A percentile compares a stretch with the other conserved stretches of the same genome.
Conservation (phyloP, 2,797 vertebrate species). For the Hirundo rustica region DNA sequence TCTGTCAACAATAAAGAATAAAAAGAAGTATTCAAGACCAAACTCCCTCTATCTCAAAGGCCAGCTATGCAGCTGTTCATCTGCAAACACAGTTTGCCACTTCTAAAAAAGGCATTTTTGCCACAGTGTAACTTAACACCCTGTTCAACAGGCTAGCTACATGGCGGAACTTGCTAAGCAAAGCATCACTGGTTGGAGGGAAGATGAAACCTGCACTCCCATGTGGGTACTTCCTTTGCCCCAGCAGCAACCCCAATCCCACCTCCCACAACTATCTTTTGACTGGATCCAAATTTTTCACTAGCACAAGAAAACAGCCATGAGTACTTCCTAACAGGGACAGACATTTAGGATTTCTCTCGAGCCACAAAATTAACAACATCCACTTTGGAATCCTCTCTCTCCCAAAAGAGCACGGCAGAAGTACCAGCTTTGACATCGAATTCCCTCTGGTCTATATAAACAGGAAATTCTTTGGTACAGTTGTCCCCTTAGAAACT, state of each 20-base stretch:
- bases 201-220: background rate
- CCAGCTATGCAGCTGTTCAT: background rate
- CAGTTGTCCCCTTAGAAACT: background rate
- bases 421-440: background rate
- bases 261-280: background rate
- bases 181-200: background rate
- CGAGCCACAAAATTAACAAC: background rate
- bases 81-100: background rate
- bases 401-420: background rate
- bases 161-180: background rate
- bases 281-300: background rate
- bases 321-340: background rate
- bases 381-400: background rate
- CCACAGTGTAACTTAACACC: slow-evolving; percentile 9
- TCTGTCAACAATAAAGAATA: background rate
- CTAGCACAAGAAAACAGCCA: background rate
- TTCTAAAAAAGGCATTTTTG: slow-evolving; percentile 57
- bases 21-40: background rate
- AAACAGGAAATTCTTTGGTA: slow-evolving; percentile 16
- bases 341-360: background rate
- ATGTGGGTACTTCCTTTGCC: fast-evolving
- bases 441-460: background rate
- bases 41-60: background rate
- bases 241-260: background rate
- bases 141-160: background rate